These are phyloP conservation scores for Hemaris fuciformis DNA, from an alignment of 2,888 invertebrate genomes.

Conservation along the genomic window DNA sequence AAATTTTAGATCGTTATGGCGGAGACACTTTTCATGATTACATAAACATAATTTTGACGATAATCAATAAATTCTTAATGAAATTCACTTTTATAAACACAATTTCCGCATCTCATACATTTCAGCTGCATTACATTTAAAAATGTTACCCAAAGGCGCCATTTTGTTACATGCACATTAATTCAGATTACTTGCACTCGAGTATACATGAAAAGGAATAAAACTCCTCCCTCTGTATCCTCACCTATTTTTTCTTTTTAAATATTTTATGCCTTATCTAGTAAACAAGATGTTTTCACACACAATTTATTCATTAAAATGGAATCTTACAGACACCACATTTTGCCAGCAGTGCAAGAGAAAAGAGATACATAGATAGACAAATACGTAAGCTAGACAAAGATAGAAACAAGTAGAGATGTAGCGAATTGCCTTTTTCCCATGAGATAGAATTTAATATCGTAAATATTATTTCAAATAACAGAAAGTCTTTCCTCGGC, in stretches of 20 bases:
- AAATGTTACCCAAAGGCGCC: background rate
- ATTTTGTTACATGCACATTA: background rate
- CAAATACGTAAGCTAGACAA: slow-evolving; percentile 21
- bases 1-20: no score
- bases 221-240: background rate
- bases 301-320: slow-evolving; percentile 12
- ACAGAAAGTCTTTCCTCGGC: slow-evolving; percentile 36
- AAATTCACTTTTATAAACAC: no score
- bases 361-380: slow-evolving; percentile 18
- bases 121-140: background rate
- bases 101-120: background rate
- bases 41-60: no score
- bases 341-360: slow-evolving; percentile 21
- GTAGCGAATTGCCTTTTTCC: slow-evolving; percentile 32
- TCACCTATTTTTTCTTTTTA: background rate
- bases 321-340: slow-evolving; percentile 4
- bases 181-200: background rate
- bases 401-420: slow-evolving; percentile 26
- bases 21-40: no score
- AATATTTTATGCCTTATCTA: slow-evolving; percentile 2
- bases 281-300: background rate
- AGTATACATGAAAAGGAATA: background rate
- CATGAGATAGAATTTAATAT: slow-evolving; percentile 44
- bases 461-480: slow-evolving; percentile 45
- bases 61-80: no score